These are phyloP conservation scores for Mythimna impura DNA, from an alignment of 2,888 invertebrate species.

Conservation along the genomic window DNA sequence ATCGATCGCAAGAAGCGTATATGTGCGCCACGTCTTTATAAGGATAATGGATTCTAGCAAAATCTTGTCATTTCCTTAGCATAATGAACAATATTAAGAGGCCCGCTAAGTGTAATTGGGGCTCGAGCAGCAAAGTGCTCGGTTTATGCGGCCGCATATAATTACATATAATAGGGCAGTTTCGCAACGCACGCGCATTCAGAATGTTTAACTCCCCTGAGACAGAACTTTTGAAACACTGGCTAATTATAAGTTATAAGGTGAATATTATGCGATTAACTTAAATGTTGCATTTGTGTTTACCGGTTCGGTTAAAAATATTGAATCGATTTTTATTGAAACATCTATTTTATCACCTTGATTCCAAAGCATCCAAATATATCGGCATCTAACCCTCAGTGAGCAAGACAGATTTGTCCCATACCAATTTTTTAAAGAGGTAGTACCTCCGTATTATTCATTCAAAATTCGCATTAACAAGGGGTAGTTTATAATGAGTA, in stretches of 20 bases:
- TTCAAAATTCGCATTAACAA: background rate
- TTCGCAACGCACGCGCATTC: slow-evolving; percentile 85
- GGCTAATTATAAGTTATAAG: slow-evolving; percentile 76
- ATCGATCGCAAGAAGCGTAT: slow-evolving; percentile 56
- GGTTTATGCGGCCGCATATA: slow-evolving; percentile 88
- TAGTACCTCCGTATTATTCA: background rate
- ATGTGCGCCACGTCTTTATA: slow-evolving; percentile 69
- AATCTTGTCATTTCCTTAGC: slow-evolving; percentile 86
- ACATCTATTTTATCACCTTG: background rate
- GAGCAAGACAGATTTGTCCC: background rate
- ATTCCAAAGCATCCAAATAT: background rate
- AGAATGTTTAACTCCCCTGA: slow-evolving; percentile 82
- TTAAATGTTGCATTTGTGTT: slow-evolving; percentile 70
- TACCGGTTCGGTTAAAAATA: slow-evolving; percentile 37
- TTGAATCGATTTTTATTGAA: slow-evolving; percentile 3
- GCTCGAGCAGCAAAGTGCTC: slow-evolving; percentile 84
- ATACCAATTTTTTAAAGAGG: no score
- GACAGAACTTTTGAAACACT: slow-evolving; percentile 84
- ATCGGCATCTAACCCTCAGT: background rate
- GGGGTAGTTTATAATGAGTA: background rate
- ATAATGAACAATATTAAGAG: slow-evolving; percentile 89
- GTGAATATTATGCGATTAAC: slow-evolving; percentile 74
- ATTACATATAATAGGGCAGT: slow-evolving; percentile 87
- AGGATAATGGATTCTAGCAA: slow-evolving; percentile 83
- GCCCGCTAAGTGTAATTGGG: slow-evolving; percentile 85